A percentile compares a stretch with the other conserved stretches of the same genome.
Conservation (phyloP, 2,113 vertebrate genomes). For the Mormyrus lacerda region DNA sequence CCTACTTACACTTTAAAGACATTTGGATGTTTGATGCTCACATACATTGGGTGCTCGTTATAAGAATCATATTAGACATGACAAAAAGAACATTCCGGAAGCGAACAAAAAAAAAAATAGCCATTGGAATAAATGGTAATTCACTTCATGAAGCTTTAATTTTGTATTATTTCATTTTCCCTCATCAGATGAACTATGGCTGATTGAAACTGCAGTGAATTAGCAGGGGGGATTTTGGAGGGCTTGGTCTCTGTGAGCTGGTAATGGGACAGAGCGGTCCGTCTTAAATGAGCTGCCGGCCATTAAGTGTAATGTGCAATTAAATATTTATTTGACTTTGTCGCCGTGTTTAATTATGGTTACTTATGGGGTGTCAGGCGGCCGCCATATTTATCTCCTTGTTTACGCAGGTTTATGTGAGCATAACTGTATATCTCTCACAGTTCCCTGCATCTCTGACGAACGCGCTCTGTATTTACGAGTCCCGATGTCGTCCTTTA, state of each 20-base stretch:
- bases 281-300: slow-evolving; percentile 2
- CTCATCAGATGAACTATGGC: neutral
- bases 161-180: slow-evolving; percentile 2
- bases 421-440: neutral
- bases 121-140: neutral
- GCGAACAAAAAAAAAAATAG: neutral
- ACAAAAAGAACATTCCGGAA: neutral
- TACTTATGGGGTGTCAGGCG: slow-evolving; percentile 9
- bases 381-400: neutral
- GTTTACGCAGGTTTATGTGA: slow-evolving; percentile 9
- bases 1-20: neutral
- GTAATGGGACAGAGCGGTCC: slow-evolving; percentile 5
- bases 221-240: neutral
- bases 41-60: neutral
- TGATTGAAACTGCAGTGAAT: slow-evolving; percentile 11
- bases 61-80: neutral
- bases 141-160: slow-evolving; percentile 1
- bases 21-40: neutral
- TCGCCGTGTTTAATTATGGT: slow-evolving; percentile 15
- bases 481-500: neutral
- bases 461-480: neutral
- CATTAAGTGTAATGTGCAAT: slow-evolving; percentile 27
- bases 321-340: slow-evolving; percentile 23
- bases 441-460: neutral
- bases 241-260: neutral